Evolutionary conservation across 2,113 vertebrate species (phyloP), one percentile per base, ranked within the genome.

Genomic region (Gorsachius goisagi): DNA sequence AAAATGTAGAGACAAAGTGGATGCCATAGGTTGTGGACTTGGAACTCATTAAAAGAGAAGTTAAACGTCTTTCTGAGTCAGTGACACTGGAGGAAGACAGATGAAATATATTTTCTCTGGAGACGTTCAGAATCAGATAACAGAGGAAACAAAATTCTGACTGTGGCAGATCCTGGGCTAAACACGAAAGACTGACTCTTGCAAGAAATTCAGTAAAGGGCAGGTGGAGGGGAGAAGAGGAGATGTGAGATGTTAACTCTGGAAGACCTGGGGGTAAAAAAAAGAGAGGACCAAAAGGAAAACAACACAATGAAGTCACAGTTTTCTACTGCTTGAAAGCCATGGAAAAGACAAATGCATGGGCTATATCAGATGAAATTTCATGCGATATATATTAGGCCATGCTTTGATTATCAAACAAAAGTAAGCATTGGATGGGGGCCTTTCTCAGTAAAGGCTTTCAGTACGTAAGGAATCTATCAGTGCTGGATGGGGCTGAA

Each of bases 51-150:
- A 53, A 86, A 15, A 35, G 89, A 68, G 66, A 88, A 74, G 17
- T 55, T 67, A 45, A 79, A 75, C 9, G 35, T 39, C 6, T 81
- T 79, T 78, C 13, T 66, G 50, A 0, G 14, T 60, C 0, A 0
- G 37, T 59, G 35, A 5, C 37, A 30, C 18, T 53, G 28, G 18
- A 66, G 35, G 20, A 89, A 73, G 16, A 30, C 33, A 82, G 17
- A n/a, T 8, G 44, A 72, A 77, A 86, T 67, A 47, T 27, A 28
- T 90, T 78, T 72, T 89, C 30, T 58, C 28, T 45, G 16, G 11
- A 86, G 82, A 24, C 41, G 11, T 39, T 85, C 44, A 85, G 26
- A 50, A 73, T 49, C 32, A 89, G 30, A 28, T 79, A 94, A 58
- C 15, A 77, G 39, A 62, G 45, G 49, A 89, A 95, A 75, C 6